These are phyloP conservation scores for Gouania willdenowi DNA, from an alignment of 2,797 vertebrate genomes.

Conservation along the genomic window DNA sequence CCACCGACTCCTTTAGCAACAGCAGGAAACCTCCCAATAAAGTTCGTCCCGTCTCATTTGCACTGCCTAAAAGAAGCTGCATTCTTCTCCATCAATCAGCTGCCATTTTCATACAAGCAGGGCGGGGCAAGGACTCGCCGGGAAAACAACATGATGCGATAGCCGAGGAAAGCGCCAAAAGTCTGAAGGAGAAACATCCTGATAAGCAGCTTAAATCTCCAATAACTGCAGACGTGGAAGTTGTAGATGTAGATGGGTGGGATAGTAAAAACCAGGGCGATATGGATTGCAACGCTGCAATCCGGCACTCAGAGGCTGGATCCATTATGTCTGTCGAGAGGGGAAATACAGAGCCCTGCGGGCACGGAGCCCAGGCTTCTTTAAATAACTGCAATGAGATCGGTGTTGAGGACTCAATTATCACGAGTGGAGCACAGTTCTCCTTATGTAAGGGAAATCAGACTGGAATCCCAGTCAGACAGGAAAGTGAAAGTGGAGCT, in stretches of 20 bases:
- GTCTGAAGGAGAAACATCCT: conserved; percentile 8
- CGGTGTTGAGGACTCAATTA: conserved; percentile 14
- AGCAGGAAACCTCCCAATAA: conserved; percentile 20
- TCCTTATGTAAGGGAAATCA: conserved; percentile 31
- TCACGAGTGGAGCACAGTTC: conserved; percentile 27
- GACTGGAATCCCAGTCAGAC: conserved; percentile 16
- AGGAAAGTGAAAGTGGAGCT: conserved; percentile 25
- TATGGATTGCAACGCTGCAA: conserved; percentile 27
- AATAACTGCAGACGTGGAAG: conserved; percentile 5
- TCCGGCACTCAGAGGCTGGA: conserved; percentile 14
- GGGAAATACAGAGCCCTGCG: conserved; percentile 14
- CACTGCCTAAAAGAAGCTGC: conserved; percentile 64
- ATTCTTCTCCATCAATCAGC: conserved; percentile 67
- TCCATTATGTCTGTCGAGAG: conserved; percentile 22
- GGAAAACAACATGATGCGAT: conserved; percentile 24
- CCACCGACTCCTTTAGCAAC: background rate
- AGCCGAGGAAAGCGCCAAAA: conserved; percentile 28
- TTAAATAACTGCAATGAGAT: conserved; percentile 33
- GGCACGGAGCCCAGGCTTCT: conserved; percentile 32
- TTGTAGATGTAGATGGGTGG: conserved; percentile 7
- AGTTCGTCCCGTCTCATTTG: conserved; percentile 64
- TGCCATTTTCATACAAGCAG: conserved; percentile 60
- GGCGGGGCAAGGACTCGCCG: conserved; percentile 15
- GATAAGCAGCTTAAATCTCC: conserved; percentile 29
- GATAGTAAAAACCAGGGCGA: conserved; percentile 37